A percentile compares a stretch with the other conserved stretches of the same genome.
Conservation (phyloP, 2,888 invertebrate genomes). For the Brenthis ino region DNA sequence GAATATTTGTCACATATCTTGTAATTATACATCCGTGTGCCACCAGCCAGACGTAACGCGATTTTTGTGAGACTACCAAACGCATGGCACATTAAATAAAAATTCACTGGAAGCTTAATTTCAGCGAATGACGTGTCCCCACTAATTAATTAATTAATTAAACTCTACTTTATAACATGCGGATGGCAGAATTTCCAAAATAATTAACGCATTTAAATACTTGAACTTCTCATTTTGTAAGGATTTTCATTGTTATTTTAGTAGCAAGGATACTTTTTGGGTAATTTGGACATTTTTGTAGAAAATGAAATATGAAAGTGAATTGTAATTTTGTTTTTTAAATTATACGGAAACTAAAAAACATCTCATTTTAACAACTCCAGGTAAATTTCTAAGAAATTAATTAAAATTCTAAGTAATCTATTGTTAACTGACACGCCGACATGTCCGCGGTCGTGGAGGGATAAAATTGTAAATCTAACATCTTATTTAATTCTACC, state of each 20-base stretch:
- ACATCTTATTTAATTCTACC: too few relatives aligned
- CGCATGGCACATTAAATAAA: slow-evolving; percentile 70
- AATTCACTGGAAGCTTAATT: slow-evolving; percentile 61
- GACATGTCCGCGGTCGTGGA: too few relatives aligned
- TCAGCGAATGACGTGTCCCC: slow-evolving; percentile 61
- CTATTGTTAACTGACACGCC: too few relatives aligned
- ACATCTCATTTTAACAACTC: too few relatives aligned
- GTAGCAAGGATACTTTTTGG: background rate
- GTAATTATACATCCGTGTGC: slow-evolving; percentile 26
- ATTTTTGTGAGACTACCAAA: slow-evolving; percentile 72
- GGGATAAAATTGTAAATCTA: too few relatives aligned
- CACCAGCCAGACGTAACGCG: slow-evolving; percentile 50
- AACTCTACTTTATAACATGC: slow-evolving; percentile 52
- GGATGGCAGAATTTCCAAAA: slow-evolving; percentile 34
- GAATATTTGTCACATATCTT: slow-evolving; percentile 16
- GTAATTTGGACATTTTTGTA: background rate
- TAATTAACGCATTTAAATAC: slow-evolving; percentile 35
- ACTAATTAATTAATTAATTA: slow-evolving; percentile 78
- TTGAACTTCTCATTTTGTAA: slow-evolving; percentile 23
- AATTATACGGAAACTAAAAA: background rate
- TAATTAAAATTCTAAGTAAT: too few relatives aligned
- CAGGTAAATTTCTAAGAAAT: too few relatives aligned
- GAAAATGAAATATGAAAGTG: background rate
- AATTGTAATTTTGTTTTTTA: background rate
- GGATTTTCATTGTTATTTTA: slow-evolving; percentile 25